Evolutionary conservation across 2,113 vertebrate genomes (phyloP), one percentile per base, ranked within the genome.

Genomic region (Nothocercus julius): DNA sequence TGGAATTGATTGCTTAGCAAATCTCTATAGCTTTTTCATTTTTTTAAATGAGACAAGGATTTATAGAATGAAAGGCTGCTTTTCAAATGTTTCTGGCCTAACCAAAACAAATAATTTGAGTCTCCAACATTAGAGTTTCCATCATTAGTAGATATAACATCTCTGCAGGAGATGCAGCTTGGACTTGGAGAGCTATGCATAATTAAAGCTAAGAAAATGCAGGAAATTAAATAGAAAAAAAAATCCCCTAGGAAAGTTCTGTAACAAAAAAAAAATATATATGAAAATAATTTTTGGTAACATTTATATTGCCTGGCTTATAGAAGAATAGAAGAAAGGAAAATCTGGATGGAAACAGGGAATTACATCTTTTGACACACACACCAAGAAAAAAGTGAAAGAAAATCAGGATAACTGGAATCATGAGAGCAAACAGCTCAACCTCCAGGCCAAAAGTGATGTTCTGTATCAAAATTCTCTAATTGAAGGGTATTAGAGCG

Each of bases 61-160:
- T 53, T 56, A 11, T 8, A 47, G 32, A 81, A 53, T 58, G 21
- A 78, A 67, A 67, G n/a, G 32, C 15, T 68, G 63, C 30, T 80
- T 92, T 94, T 81, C 59, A 64, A 53, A 77, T 44, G 53, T 87
- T 25, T 49, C 59, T 59, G 47, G 47, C 25, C 58, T 68, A 73
- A 89, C 84, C 63, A 73, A 89, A 86, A 86, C 56, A 83, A 92
- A 84, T 47, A 92, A 47, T 47, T 84, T 81, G 68, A 63, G 53
- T 84, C 87, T 81, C 64, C 36, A 36, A 36, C 36, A 36, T 36
- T 36, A 36, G 36, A 36, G 36, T 36, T 8, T 36, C 36, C 22
- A 53, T 87, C 82, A 77, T 91, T 82, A 91, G 69, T 59, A 53
- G 79, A 20, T 68, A 24, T 44, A 89, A 77, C 3, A 72, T 74